Percentiles rank a stretch among this genome's conserved stretches.
These are phyloP conservation scores for Drosophila helvetica DNA, from an alignment of 2,888 invertebrate species.

Conservation along the genomic window DNA sequence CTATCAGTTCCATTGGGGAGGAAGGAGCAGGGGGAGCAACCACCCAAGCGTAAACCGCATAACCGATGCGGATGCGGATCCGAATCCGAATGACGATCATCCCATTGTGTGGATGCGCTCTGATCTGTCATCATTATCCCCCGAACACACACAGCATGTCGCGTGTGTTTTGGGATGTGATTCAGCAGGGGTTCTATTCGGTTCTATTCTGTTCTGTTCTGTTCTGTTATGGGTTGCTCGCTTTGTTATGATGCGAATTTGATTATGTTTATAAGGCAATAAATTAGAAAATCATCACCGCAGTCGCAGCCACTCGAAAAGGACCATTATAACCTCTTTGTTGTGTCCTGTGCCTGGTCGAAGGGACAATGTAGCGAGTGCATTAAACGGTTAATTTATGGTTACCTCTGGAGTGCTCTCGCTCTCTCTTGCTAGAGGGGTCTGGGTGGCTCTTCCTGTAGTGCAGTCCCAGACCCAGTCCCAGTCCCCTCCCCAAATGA, in stretches of 20 bases:
- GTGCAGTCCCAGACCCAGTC: background rate
- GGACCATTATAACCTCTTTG: conserved; percentile 30
- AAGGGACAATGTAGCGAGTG: conserved; percentile 43
- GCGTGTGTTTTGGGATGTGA: conserved; percentile 19
- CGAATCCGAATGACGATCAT: conserved; percentile 37
- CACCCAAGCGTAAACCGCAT: conserved; percentile 54
- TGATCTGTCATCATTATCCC: conserved; percentile 57
- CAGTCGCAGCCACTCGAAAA: conserved; percentile 4
- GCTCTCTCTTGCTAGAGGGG: background rate
- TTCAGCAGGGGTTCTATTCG: too few species aligned
- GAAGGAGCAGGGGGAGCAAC: background rate
- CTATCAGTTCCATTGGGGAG: conserved; percentile 1
- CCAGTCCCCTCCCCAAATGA: conserved; percentile 19
- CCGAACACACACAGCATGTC: conserved; percentile 49
- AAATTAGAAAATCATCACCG: conserved; percentile 60
- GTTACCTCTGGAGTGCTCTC: conserved; percentile 7
- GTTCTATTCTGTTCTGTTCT: background rate
- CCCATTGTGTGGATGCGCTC: conserved; percentile 19
- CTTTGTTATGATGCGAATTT: conserved; percentile 75
- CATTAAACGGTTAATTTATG: conserved; percentile 64
- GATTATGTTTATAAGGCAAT: conserved; percentile 75
- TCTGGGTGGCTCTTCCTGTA: conserved; percentile 19
- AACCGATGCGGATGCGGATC: conserved; percentile 40
- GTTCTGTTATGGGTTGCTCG: conserved; percentile 19
- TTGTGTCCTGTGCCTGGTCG: conserved; percentile 38